phyloP scores from a whole-genome alignment of 2,113 vertebrate species.

The Pseudopipra pipra region DNA sequence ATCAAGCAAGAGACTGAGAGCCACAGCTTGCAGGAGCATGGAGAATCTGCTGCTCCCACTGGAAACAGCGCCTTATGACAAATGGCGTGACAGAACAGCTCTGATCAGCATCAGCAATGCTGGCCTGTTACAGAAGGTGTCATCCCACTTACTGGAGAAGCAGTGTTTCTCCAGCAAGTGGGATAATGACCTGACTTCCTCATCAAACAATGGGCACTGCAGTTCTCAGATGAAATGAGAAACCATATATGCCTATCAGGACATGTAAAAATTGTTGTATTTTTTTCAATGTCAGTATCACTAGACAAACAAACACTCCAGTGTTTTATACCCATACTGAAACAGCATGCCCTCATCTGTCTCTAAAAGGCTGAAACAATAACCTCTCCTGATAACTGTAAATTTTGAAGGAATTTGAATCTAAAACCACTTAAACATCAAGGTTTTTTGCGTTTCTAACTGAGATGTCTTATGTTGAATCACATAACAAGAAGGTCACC shows the following conservation, averaged over 20 bases:
- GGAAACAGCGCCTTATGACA: not conserved
- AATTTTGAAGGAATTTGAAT: not conserved
- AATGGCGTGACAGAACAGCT: not conserved
- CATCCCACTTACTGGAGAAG: not conserved
- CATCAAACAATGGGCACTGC: not conserved
- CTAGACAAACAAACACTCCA: not conserved
- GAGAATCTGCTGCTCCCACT: not conserved
- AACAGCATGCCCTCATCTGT: not conserved
- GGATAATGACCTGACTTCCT: not conserved
- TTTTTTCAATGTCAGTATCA: not conserved
- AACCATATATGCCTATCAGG: not conserved
- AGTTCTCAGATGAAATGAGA: not conserved
- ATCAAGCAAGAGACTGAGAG: not conserved
- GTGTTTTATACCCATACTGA: not conserved
- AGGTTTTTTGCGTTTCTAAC: not conserved
- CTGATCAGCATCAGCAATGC: not conserved
- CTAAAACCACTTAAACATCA: not conserved
- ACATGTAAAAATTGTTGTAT: not conserved
- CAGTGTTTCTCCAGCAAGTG: not conserved
- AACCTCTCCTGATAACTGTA: not conserved
- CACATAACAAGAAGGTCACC: not conserved
- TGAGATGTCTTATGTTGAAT: not conserved
- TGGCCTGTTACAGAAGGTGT: not conserved
- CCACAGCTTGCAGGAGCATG: not conserved
- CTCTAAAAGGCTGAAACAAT: not conserved